A percentile compares a stretch with the other conserved stretches of the same genome.
Conservation (phyloP, 2,797 vertebrate species). For the Cirrhinus mrigala region DNA sequence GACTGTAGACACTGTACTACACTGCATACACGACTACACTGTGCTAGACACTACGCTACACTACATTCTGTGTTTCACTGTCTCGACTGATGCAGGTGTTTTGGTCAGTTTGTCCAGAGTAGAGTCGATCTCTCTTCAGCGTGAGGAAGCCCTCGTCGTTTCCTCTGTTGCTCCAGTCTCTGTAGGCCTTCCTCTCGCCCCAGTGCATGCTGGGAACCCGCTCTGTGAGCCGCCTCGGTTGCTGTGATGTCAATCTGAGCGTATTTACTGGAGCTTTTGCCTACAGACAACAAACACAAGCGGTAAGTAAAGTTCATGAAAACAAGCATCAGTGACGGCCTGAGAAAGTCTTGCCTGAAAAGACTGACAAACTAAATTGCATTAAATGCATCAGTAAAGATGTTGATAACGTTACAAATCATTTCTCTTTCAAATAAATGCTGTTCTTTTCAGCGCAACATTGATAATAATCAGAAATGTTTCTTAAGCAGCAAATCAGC, state of each 20-base stretch:
- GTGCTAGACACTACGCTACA: too few relatives aligned
- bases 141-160: slow-evolving; percentile 68
- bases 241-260: slow-evolving; percentile 90
- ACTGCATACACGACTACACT: background rate
- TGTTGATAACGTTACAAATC: background rate
- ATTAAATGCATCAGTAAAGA: background rate
- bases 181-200: slow-evolving; percentile 86
- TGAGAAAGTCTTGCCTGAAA: background rate
- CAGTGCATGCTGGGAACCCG: slow-evolving; percentile 86
- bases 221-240: slow-evolving; percentile 88
- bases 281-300: slow-evolving; percentile 70
- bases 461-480: too few relatives aligned
- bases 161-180: slow-evolving; percentile 83
- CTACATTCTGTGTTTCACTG: background rate
- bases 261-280: slow-evolving; percentile 81
- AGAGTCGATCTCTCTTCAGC: background rate
- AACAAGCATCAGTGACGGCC: background rate
- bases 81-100: background rate
- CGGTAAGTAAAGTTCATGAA: background rate
- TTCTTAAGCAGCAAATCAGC: too few relatives aligned
- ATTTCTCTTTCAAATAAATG: background rate
- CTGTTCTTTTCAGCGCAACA: background rate
- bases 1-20: background rate
- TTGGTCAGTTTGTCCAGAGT: slow-evolving; percentile 22
- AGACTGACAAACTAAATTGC: background rate